Evolutionary conservation across 1,140 invertebrate species (phyloP), one percentile per base, ranked within the genome.

Genomic region (Heliconius eleuchia): DNA sequence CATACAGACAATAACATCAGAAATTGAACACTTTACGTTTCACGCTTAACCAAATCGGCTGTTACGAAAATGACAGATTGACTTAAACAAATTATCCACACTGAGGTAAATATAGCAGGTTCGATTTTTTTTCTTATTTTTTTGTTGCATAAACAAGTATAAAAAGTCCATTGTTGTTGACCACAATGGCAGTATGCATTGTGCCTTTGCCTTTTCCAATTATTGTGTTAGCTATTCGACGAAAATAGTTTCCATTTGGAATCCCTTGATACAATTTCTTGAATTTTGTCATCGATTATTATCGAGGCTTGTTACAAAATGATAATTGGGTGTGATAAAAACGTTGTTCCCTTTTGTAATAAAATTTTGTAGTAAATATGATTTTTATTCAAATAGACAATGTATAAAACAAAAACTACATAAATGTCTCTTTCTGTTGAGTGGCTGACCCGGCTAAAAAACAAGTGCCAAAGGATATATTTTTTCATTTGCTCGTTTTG

Each of bases 71-170:
- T 72, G 71, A 72, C 71, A 72, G 72, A 50, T 73, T 73, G 74
- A 80, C 79, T 50, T 80, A 76, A 80, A 80, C 74, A 80, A 80
- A 80, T 80, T 80, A 77, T 71, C 34, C 50, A 74, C 79, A 71
- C 79, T 11, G 60, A 76, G 74, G 74, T 80, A 71, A 79, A 72
- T 52, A 23, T 66, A 74, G 37, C 79, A 80, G 74, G 78, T 76
- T 80, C 50, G 52, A 57, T 60, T 46, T 74, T 79, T 79, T 75
- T 60, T 73, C 37, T 52, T 13, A 7, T 39, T 50, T 73, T n/a
- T 73, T 27, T 57, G 9, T 57, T 57, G 46, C 72, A 50, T 73
- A 73, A 73, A 73, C 72, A 73, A 73, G 37, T 73, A 73, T 42
- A 73, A 78, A 78, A 78, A 30, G 34, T 27, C 75, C 79, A 76